A percentile compares a stretch with the other conserved stretches of the same genome.
phyloP scores from a whole-genome alignment of 2,797 vertebrate genomes.

The Sebastes matsubarae region DNA sequence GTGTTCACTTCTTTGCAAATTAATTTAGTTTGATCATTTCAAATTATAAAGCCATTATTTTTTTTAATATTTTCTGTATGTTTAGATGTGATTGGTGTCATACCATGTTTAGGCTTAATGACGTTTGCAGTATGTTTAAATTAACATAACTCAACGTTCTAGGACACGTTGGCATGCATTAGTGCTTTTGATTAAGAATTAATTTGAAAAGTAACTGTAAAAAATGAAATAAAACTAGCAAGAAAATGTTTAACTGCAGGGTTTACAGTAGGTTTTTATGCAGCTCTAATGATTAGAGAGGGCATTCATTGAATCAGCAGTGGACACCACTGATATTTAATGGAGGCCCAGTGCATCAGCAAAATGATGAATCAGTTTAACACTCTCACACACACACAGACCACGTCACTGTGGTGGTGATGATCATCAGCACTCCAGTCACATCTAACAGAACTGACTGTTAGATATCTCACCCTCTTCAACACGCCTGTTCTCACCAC shows the following conservation, averaged over 20 bases:
- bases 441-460: slow-evolving; percentile 62
- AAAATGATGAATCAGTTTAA: slow-evolving; percentile 47
- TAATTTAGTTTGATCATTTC: not conserved
- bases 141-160: not conserved
- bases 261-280: not conserved
- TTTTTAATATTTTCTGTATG: not conserved
- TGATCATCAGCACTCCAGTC: slow-evolving; percentile 59
- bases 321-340: slow-evolving; percentile 5
- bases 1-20: not conserved
- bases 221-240: not conserved
- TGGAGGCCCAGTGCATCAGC: not conserved
- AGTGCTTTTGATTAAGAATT: not conserved
- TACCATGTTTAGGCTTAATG: not conserved
- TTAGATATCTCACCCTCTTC: slow-evolving; percentile 59
- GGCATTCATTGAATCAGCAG: not conserved
- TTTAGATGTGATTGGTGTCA: not conserved
- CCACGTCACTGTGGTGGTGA: slow-evolving; percentile 42
- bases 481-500: slow-evolving; percentile 50
- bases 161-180: not conserved
- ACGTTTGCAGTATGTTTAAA: not conserved
- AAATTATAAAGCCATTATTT: not conserved
- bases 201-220: not conserved
- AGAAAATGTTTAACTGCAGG: not conserved
- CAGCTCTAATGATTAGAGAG: not conserved
- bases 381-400: slow-evolving; percentile 8